These are phyloP conservation scores for Spilosoma lubricipeda DNA, from an alignment of 2,888 invertebrate species.

Conservation along the genomic window DNA sequence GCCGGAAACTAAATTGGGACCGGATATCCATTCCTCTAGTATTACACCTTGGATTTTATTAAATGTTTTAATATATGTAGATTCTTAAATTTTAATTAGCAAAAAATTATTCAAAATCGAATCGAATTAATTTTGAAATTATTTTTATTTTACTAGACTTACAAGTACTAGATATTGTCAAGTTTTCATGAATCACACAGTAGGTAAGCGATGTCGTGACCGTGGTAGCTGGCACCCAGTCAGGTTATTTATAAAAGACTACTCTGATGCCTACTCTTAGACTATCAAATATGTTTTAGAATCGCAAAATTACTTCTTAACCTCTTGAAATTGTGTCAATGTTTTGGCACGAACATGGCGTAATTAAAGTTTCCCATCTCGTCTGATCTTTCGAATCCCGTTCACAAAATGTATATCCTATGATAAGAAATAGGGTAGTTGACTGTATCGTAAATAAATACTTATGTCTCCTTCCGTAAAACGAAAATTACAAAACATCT, in stretches of 20 bases:
- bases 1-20: neutral
- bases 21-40: neutral
- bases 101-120: neutral
- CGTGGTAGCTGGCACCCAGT: conserved; percentile 6
- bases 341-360: neutral
- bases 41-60: neutral
- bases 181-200: conserved; percentile 4
- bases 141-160: neutral
- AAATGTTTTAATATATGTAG: neutral
- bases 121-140: no score
- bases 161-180: neutral
- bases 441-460: no score
- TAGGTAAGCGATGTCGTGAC: neutral
- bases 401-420: neutral
- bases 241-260: conserved; percentile 16
- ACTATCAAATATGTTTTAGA: neutral
- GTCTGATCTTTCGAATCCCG: neutral
- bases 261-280: neutral
- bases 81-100: neutral
- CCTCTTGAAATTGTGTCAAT: conserved; percentile 4
- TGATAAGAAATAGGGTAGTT: no score
- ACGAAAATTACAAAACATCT: no score
- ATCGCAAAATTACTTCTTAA: neutral
- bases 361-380: neutral
- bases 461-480: no score